Conservation (phyloP, 1,140 invertebrate genomes). For the Drosophila yakuba region DNA sequence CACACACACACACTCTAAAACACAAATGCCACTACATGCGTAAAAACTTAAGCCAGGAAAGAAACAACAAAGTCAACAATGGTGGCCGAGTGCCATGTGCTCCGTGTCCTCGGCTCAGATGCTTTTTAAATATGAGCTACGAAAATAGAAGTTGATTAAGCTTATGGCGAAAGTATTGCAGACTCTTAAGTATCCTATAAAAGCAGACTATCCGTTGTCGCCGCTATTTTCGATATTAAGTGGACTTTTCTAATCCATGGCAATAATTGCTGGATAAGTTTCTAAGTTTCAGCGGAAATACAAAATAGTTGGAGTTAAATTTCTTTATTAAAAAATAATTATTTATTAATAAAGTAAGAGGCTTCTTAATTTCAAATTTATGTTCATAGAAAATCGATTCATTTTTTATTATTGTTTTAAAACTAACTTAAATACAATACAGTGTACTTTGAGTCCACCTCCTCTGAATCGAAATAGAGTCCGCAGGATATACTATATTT, state of each 20-base stretch:
- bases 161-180: constrained; percentile 20
- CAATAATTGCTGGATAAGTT: background rate
- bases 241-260: background rate
- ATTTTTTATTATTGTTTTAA: no score
- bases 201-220: background rate
- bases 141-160: constrained; percentile 52
- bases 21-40: constrained; percentile 13
- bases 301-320: background rate
- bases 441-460: background rate
- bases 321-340: no score
- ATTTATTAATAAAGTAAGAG: no score
- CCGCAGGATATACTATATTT: background rate
- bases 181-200: constrained; percentile 18
- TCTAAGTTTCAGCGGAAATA: background rate
- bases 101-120: constrained; percentile 17
- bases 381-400: no score
- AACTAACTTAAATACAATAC: background rate
- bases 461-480: background rate
- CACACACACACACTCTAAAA: constrained; percentile 8
- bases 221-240: background rate
- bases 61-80: constrained; percentile 19
- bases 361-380: no score
- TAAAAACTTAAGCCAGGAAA: constrained; percentile 37
- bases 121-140: constrained; percentile 41
- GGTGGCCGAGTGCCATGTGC: constrained; percentile 31